These are phyloP conservation scores for Odocoileus virginianus DNA, from an alignment of 2,113 vertebrate species.

Conservation along the genomic window DNA sequence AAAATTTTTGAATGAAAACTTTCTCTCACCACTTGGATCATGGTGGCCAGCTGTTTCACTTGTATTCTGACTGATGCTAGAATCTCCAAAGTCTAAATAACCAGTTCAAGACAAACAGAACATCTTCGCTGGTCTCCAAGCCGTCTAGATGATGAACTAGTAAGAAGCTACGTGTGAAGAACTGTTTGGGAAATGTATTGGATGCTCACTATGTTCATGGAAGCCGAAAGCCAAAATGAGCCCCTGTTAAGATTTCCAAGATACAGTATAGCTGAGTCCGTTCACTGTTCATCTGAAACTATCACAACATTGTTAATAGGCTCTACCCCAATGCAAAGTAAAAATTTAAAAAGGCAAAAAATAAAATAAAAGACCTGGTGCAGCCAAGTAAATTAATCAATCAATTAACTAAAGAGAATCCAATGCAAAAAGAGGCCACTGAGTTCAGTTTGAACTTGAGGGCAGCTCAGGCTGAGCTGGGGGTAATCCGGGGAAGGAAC, in stretches of 20 bases:
- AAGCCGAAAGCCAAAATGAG: slow-evolving; percentile 67
- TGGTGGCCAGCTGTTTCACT: slow-evolving; percentile 43
- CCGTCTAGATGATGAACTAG: slow-evolving; percentile 32
- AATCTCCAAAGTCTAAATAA: slow-evolving; percentile 69
- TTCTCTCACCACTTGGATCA: neutral
- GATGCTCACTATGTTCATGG: slow-evolving; percentile 65
- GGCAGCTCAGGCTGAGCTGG: neutral
- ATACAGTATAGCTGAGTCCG: neutral
- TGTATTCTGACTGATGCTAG: slow-evolving; percentile 20
- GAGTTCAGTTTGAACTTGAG: neutral
- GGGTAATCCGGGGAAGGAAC: neutral
- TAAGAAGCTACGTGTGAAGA: slow-evolving; percentile 52
- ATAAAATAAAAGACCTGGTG: neutral
- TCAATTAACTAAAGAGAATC: neutral
- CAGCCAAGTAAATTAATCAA: neutral
- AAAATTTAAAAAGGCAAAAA: neutral
- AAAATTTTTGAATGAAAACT: neutral
- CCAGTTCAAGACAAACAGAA: slow-evolving; percentile 44
- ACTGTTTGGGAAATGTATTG: neutral
- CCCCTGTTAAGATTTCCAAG: slow-evolving; percentile 58
- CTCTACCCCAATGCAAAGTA: neutral
- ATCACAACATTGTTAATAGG: neutral
- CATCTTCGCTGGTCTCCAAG: slow-evolving; percentile 61
- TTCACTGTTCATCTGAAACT: neutral
- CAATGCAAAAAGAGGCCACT: neutral